phyloP scores from a whole-genome alignment of 2,888 invertebrate genomes.

The Drosophila leonis region DNA sequence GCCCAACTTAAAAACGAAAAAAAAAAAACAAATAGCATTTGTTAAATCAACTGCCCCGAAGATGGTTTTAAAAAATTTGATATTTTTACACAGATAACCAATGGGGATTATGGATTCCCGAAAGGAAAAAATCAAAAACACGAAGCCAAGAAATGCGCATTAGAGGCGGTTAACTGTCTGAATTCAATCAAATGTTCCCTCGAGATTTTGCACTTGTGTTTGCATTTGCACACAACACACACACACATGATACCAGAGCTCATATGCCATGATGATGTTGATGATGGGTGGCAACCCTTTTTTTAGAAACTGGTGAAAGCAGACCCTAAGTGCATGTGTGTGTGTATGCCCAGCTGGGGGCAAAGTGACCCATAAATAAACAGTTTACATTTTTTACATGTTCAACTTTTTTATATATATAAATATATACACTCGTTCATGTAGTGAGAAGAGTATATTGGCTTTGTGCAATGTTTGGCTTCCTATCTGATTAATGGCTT shows the following conservation, averaged over 20 bases:
- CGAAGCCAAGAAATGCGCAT: constrained; percentile 70
- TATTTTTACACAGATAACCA: constrained; percentile 75
- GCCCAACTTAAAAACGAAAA: constrained; percentile 3
- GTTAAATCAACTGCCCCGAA: constrained; percentile 68
- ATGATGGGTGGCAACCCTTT: constrained; percentile 68
- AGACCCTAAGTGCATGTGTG: constrained; percentile 47
- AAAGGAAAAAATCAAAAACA: constrained; percentile 14
- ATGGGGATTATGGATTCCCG: constrained; percentile 51
- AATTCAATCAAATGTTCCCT: constrained; percentile 81
- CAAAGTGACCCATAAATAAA: constrained; percentile 81
- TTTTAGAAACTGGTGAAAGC: constrained; percentile 67
- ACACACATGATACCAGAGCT: constrained; percentile 71
- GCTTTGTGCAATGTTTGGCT: neutral
- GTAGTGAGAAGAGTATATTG: neutral
- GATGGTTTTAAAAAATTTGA: constrained; percentile 75
- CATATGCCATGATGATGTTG: constrained; percentile 29
- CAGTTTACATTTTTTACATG: constrained; percentile 67
- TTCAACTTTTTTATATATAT: constrained; percentile 36
- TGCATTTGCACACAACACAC: constrained; percentile 70
- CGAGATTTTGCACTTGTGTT: constrained; percentile 75
- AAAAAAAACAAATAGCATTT: constrained; percentile 78
- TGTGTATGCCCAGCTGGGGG: constrained; percentile 65
- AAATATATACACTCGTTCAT: neutral
- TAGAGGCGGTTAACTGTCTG: constrained; percentile 68
- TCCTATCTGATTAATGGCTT: too few relatives aligned